Conservation (phyloP, 92 coral and sea anemone species). For the Umimayanthus kanabou region DNA sequence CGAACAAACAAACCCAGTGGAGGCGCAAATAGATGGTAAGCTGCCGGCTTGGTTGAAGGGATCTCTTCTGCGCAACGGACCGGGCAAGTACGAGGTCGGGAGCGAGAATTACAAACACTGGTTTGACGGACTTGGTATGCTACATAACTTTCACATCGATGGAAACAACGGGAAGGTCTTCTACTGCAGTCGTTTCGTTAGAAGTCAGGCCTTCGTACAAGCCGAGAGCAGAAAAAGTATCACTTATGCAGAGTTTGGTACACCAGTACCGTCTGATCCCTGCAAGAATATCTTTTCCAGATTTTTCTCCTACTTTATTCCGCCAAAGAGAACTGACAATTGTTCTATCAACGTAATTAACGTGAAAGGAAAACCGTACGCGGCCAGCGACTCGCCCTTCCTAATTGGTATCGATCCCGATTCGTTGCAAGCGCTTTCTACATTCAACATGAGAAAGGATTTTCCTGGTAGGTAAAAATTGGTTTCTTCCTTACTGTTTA, state of each 20-base stretch:
- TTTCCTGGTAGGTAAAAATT: slow-evolving; percentile 65
- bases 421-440: slow-evolving; percentile 65
- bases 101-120: slow-evolving; percentile 89
- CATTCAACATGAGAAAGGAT: slow-evolving; percentile 83
- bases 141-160: slow-evolving; percentile 83
- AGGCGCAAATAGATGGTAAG: slow-evolving; percentile 72
- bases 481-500: not conserved
- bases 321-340: slow-evolving; percentile 94
- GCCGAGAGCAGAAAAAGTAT: slow-evolving; percentile 79
- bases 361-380: slow-evolving; percentile 82
- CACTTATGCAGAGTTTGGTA: slow-evolving; percentile 92
- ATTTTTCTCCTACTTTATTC: slow-evolving; percentile 90
- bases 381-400: slow-evolving; percentile 94
- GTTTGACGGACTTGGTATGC: slow-evolving; percentile 96
- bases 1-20: slow-evolving; percentile 76
- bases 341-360: slow-evolving; percentile 74
- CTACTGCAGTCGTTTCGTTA: slow-evolving; percentile 81
- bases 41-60: slow-evolving; percentile 95
- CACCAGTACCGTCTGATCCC: slow-evolving; percentile 94
- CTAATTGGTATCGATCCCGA: slow-evolving; percentile 77
- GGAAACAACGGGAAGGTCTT: slow-evolving; percentile 78
- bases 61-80: slow-evolving; percentile 90
- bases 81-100: slow-evolving; percentile 95
- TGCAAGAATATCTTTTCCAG: slow-evolving; percentile 95
- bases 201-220: slow-evolving; percentile 84